Evolutionary conservation across 2,888 invertebrate genomes (phyloP).

Genomic region (Cyclophora punctaria): DNA sequence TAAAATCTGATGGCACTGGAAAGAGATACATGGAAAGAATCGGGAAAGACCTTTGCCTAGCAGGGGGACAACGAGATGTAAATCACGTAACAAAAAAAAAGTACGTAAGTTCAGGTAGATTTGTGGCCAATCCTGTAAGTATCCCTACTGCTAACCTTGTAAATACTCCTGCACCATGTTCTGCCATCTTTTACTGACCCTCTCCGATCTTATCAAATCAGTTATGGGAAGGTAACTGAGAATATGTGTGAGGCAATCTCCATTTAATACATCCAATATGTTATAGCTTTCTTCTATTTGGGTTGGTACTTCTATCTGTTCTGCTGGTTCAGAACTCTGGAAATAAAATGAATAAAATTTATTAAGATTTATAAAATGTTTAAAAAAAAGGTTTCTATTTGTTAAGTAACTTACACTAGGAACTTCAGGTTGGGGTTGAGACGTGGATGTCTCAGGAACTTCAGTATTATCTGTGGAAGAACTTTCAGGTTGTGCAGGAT

Average conservation of each 20-base stretch:
- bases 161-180: constrained; percentile 66
- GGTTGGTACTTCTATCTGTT: constrained; percentile 4
- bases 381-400: no score
- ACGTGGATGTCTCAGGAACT: neutral
- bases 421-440: neutral
- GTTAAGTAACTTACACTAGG: neutral
- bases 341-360: neutral
- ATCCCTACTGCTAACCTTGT: constrained; percentile 34
- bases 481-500: constrained; percentile 4
- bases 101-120: no score
- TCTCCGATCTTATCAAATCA: constrained; percentile 72
- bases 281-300: constrained; percentile 27
- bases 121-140: neutral
- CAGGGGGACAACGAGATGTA: no score
- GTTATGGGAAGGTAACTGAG: constrained; percentile 66
- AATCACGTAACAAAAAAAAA: no score
- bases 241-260: constrained; percentile 72
- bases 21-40: no score
- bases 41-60: no score
- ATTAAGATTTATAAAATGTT: neutral
- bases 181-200: constrained; percentile 76
- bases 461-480: constrained; percentile 4
- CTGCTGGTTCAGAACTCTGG: neutral
- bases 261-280: constrained; percentile 68
- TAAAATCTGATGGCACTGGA: no score